Evolutionary conservation across 2,888 invertebrate genomes (phyloP), one percentile per base, ranked within the genome.

Genomic region (Trypoxylon attenuatum): DNA sequence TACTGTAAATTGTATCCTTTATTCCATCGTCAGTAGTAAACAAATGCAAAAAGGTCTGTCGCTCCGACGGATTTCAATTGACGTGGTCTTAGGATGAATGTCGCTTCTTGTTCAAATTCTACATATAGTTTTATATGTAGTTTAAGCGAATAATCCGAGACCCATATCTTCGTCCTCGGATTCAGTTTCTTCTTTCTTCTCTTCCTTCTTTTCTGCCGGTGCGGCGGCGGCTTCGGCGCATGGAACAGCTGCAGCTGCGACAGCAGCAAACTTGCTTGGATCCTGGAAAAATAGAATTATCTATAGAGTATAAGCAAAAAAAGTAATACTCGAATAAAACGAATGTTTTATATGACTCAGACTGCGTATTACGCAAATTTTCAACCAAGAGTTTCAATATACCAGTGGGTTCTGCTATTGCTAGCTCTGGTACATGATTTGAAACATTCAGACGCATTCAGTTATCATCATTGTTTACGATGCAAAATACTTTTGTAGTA

Each of bases 101-200:
- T 50, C 22, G 19, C n/a, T 3, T 38, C 13, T 46, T n/a, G 13
- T 47, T 18, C n/a, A 4, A n/a, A 19, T 29, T 13, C 21, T 49
- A 50, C 13, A 46, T 25, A 43, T 8, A 46, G n/a, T 25, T 23
- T 23, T 46, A 27, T 38, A 43, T 23, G 43, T 38, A 29, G 39
- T 78, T 91, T 94, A 96, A 88, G 95, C 96, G 86, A 96, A 96
- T 19, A 96, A 93, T 88, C 97, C 98, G 88, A 99, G 97, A 88
- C 98, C 98, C 97, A 99, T 97, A 88, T 98, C 98, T 81, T 98
- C 98, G 82, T 94, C 94, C 75, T 96, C 96, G 69, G 92, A 92
- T 84, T 94, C 94, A 4, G 92, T 91, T 60, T 94, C 95, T 82
- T 95, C 89, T 75, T 91, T 89, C 82, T 89, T 89, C 59, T 89